Evolutionary conservation across 2,797 vertebrate species (phyloP), one percentile per base, ranked within the genome.

Genomic region (Periophthalmus magnuspinnatus): DNA sequence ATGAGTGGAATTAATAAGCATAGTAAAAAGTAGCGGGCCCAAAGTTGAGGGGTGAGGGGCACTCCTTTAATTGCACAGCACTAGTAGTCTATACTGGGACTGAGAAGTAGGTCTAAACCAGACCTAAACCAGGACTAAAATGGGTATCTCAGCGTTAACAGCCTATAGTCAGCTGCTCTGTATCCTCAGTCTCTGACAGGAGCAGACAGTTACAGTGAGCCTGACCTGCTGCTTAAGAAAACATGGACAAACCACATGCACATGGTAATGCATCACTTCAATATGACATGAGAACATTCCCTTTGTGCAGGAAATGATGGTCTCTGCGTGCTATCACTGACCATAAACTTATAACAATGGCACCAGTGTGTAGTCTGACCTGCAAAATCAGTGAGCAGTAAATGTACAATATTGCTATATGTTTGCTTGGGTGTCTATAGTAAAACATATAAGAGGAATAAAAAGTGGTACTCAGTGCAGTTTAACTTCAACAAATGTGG

Each of bases 171-270:
- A 86, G 84, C 85, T 88, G 85, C 47, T 81, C 67, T 67, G 72
- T 73, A 71, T 84, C 83, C 38, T 67, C 74, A 77, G 69, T 56
- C 47, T 38, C 71, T 87, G 82, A 89, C 84, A 85, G 74, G 68
- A 52, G 72, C 71, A 84, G 78, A 72, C 72, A 17, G 78, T 86
- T 79, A 82, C 28, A 77, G 71, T 82, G 82, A 88, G 47, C 73
- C 72, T 77, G 82, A 84, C 79, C 84, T 82, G 84, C 83, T 87
- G 50, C 74, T 78, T 55, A 76, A 67, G 45, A 78, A 82, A 85
- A 78, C 60, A 79, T 57, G 52, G 48, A 54, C 60, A 33, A 57
- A 48, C 57, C 72, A 67, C 60, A 80, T 67, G 58, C 56, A 72
- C 77, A 81, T 83, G 70, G 60, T 78, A 69, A 66, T 14, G 28